Conservation (phyloP, 2,797 vertebrate genomes). For the Coilia nasus region DNA sequence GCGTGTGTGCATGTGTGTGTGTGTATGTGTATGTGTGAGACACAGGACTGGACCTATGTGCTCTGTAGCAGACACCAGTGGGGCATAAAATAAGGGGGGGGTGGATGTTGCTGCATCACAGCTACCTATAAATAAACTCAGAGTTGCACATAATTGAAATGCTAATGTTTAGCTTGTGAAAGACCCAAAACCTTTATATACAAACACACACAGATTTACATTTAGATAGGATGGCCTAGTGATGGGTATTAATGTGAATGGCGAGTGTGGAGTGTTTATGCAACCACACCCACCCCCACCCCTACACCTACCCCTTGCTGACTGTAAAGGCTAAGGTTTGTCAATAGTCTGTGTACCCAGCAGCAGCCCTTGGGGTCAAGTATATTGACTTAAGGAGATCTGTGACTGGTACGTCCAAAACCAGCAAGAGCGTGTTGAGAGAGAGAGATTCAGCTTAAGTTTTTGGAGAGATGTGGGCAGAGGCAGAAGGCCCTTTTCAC, state of each 20-base stretch:
- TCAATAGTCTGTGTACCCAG: neutral
- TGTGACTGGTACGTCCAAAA: neutral
- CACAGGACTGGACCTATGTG: too few species aligned
- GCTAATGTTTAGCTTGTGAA: constrained; percentile 4
- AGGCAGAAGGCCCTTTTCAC: too few species aligned
- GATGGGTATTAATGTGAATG: constrained; percentile 3
- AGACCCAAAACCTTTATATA: neutral
- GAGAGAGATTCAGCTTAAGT: too few species aligned
- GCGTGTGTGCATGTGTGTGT: too few species aligned
- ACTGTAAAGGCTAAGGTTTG: neutral
- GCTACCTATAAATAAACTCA: neutral
- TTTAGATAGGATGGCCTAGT: constrained; percentile 51
- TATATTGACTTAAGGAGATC: neutral
- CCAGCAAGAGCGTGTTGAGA: too few species aligned
- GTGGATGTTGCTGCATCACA: neutral
- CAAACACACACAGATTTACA: constrained; percentile 50
- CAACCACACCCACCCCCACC: neutral
- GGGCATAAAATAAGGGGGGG: too few species aligned
- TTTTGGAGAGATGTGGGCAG: too few species aligned
- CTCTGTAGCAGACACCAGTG: too few species aligned
- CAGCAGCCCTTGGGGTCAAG: neutral
- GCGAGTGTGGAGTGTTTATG: neutral
- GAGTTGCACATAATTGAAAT: constrained; percentile 7
- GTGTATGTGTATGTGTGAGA: too few species aligned
- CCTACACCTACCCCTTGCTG: neutral